A percentile compares a stretch with the other conserved stretches of the same genome.
phyloP scores from a whole-genome alignment of 2,888 invertebrate genomes.

The Acanthosepion pharaonis region DNA sequence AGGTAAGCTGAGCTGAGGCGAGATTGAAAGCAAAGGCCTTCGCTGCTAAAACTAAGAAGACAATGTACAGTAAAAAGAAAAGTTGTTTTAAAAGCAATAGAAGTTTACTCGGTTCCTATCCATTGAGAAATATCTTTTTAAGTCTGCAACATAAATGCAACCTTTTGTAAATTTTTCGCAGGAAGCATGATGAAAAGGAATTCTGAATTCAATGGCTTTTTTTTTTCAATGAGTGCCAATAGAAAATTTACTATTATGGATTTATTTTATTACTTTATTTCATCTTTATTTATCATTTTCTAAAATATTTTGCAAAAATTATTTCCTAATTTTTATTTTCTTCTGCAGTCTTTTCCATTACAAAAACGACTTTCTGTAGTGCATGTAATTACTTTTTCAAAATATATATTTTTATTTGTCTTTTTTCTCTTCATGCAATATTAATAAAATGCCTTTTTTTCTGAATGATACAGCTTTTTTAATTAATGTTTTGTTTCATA shows the following conservation, averaged over 20 bases:
- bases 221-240: neutral
- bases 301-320: no score
- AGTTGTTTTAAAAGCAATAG: conserved; percentile 1
- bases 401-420: neutral
- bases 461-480: neutral
- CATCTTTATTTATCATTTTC: neutral
- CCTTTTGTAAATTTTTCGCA: neutral
- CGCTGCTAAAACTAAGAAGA: neutral
- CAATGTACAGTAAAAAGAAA: neutral
- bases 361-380: neutral
- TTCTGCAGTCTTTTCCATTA: neutral
- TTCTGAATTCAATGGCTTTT: neutral
- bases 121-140: conserved; percentile 6
- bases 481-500: conserved; percentile 18
- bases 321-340: neutral
- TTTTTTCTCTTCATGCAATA: neutral
- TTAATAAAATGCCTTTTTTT: neutral
- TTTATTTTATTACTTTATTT: neutral
- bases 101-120: no score
- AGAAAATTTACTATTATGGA: neutral
- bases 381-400: neutral
- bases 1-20: neutral
- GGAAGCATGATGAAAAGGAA: neutral
- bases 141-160: neutral
- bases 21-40: neutral